Base-by-base conservation (phyloP, 2,797 vertebrate species). In the Hypotaenidia philippensis region DNA sequence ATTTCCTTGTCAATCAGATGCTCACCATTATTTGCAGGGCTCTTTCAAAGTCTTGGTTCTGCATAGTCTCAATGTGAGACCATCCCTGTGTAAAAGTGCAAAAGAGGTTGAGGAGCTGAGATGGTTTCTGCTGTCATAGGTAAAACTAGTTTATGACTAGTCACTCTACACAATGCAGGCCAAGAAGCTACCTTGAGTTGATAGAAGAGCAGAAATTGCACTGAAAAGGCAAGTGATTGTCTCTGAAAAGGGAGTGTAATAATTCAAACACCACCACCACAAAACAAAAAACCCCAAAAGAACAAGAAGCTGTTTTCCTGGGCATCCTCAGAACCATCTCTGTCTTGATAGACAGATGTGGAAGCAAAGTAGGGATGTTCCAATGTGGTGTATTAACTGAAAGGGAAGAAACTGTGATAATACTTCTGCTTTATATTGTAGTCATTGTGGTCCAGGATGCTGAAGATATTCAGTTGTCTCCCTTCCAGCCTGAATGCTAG, bases 171-270 rank as follows among this genome's bases (percentile, higher is more conserved):
- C 34, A 74, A n/a, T 63, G 22, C 63, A 84, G 63, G 27, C 15
- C 45, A 79, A 87, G 71, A 74, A 69, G n/a, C 60, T 68, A 59
- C 93, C 93, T 59, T 63, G 49, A 91, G 47, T 72, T 6, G 32
- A 72, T 82, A 88, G 83, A 74, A 91, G 95, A 75, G 56, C 94
- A 84, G 63, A 57, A 82, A 63, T 83, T 60, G 55, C 65, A 77
- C 55, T 36, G 77, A 31, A 90, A 84, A 90, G 50, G 11, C 13
- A 76, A 74, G 41, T 45, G 60, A 4, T 89, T 87, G 36, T 49
- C 49, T 71, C 53, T 84, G 82, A 93, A 90, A 63, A 31, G 8
- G 40, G 31, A 4, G 23, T 79, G 66, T 66, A 95, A 38, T 23
- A 36, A 94, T 47, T 40, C 6, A 26, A 44, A 25, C 47, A 49